Base-by-base conservation (phyloP, 2,797 vertebrate species). In the Liasis olivaceus region DNA sequence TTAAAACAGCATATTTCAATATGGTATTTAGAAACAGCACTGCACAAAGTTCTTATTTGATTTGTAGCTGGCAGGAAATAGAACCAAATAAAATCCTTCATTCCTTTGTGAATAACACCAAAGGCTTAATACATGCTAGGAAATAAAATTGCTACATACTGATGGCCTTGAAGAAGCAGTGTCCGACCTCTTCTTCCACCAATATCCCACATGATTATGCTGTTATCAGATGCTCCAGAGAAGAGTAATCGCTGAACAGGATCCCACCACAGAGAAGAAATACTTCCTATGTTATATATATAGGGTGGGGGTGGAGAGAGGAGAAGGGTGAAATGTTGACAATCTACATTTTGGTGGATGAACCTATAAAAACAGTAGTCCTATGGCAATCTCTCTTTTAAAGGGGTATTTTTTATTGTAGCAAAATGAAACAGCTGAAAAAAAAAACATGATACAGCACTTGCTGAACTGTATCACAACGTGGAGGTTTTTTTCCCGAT, bases 191-290 rank as follows among this genome's bases (percentile, higher is more conserved):
- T 99, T 93, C 98, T 98, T 91, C 99, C 99, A n/a, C 99, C 99
- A 8, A 99, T 99, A 97, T 99, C 99, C 99, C 99, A 99, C 98
- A 99, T 99, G 97, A 99, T 99, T 96, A 99, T 98, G 96, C 99
- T 99, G 98, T 99, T 98, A 97, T 99, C 99, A 0, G 99, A 99
- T 5, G 99, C 99, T 91, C 99, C 99, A 0, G 99, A 99, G 97
- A 99, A 99, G 94, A 99, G 98, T 95, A 99, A 97, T 93, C 98
- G 98, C 91, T 99, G 99, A 87, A 99, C 96, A 0, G 99, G 99
- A 94, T 99, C 99, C 99, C 99, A 99, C 98, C 98, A 99, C 89
- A 99, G 98, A 22, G 98, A 97, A 64, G 98, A 98, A 86, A 99
- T 97, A 17, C 99, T 98, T 89, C 99, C 99, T 99, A 91, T 24